phyloP scores from a whole-genome alignment of 2,113 vertebrate genomes.

The Phyllopteryx taeniolatus region DNA sequence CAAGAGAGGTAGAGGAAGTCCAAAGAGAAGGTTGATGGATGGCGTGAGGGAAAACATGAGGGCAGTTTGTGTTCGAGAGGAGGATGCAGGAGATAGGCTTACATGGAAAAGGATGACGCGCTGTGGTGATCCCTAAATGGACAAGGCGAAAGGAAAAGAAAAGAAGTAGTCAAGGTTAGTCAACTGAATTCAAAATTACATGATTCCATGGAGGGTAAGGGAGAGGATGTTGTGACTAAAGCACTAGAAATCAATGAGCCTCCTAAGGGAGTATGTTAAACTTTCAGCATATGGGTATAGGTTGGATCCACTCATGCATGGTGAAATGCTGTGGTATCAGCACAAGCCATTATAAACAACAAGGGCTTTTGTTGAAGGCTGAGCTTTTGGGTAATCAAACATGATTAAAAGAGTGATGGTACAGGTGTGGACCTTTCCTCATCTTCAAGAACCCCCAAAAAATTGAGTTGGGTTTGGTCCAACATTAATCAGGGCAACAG shows the following conservation, averaged over 20 bases:
- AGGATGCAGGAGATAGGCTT: no score
- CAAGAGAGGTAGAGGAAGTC: no score
- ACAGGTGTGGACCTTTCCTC: conserved; percentile 43
- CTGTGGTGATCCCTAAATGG: no score
- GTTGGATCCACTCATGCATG: conserved; percentile 18
- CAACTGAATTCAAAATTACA: conserved; percentile 45
- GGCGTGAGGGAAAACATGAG: no score
- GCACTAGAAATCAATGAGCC: neutral
- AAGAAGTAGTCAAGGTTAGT: conserved; percentile 12
- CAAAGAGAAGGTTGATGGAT: no score
- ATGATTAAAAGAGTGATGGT: conserved; percentile 48
- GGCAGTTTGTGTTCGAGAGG: no score
- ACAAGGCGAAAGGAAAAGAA: no score
- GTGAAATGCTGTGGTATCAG: conserved; percentile 14
- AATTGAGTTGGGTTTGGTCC: conserved; percentile 54
- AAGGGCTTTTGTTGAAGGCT: conserved; percentile 33
- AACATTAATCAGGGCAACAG: conserved; percentile 41
- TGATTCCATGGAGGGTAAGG: conserved; percentile 17
- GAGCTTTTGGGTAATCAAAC: conserved; percentile 39
- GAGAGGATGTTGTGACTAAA: conserved; percentile 13
- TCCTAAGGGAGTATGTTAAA: neutral
- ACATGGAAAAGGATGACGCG: no score
- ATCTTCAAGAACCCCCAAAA: conserved; percentile 43
- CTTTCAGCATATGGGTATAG: conserved; percentile 18
- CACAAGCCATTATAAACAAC: conserved; percentile 26